Evolutionary conservation across 2,797 vertebrate genomes (phyloP).

Genomic region (Thaleichthys pacificus): DNA sequence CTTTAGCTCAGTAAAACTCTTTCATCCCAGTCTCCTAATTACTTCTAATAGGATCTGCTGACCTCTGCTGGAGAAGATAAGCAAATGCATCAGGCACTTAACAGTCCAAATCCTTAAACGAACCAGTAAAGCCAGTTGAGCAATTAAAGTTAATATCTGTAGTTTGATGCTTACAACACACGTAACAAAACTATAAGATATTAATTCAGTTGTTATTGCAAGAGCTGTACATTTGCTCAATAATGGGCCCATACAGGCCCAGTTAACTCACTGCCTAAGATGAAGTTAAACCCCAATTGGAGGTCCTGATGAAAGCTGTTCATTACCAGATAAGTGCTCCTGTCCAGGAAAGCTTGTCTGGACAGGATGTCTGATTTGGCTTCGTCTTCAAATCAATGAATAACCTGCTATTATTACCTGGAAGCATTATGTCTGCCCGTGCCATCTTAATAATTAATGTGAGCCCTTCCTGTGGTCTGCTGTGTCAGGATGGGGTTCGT

Average conservation of each 20-base stretch:
- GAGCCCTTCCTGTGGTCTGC: not conserved
- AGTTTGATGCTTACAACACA: too few relatives aligned
- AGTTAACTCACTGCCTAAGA: not conserved
- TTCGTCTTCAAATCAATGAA: not conserved
- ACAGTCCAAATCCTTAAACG: too few relatives aligned
- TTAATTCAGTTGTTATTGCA: too few relatives aligned
- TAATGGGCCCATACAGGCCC: not conserved
- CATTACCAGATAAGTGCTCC: slow-evolving; percentile 9
- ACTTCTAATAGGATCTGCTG: too few relatives aligned
- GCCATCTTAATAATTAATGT: slow-evolving; percentile 6
- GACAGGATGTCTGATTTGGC: slow-evolving; percentile 1
- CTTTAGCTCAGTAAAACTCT: too few relatives aligned
- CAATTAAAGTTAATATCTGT: too few relatives aligned
- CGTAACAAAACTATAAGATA: too few relatives aligned
- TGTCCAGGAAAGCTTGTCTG: slow-evolving; percentile 7
- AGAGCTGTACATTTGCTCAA: too few relatives aligned
- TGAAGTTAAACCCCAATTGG: not conserved
- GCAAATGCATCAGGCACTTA: too few relatives aligned
- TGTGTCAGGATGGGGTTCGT: not conserved
- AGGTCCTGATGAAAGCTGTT: not conserved
- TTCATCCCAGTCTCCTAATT: too few relatives aligned
- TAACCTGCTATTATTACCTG: not conserved
- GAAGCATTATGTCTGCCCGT: not conserved
- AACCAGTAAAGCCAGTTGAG: too few relatives aligned
- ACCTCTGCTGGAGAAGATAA: too few relatives aligned